Base-by-base conservation (phyloP, 30 jellyfish, hydroid and myxozoan genomes). In the Pelagia noctiluca region DNA sequence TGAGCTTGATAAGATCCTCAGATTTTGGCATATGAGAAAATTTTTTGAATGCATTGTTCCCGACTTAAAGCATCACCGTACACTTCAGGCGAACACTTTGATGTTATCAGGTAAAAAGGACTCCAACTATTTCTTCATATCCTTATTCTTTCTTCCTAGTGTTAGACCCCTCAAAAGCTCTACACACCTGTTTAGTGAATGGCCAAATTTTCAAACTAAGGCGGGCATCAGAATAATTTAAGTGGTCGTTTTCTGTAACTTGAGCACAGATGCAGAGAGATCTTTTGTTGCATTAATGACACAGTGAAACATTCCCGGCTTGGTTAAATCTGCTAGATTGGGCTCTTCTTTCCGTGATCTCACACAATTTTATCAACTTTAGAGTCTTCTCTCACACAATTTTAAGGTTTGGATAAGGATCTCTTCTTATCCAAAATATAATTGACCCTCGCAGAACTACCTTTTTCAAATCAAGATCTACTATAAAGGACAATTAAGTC, bases 261-360 rank as follows among this genome's bases (percentile, higher is more conserved):
- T 53, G 36, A 30, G 89, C 19, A 37, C 24, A 61, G 18, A 47
- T 75, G 30, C 89, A 36, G 33, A 77, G n/a, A n/a, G 67, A 52
- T 52, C 82, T 61, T 77, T 30, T 26, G 89, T 53, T 35, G 84
- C 74, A 34, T 11, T 34, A 34, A 79, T 73, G 36, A 79, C 34
- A n/a, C 13, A 31, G 25, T 79, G 80, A 66, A 61, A 79, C 31
- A 61, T 79, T 24, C 37, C 83, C 1, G 90, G 90, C 29, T 60
- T 64, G 19, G 63, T 25, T 28, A 25, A 66, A 32, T 79, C 83
- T 26, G 65, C 28, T 18, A 62, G 74, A 21, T 50, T 28, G n/a
- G 50, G 28, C 42, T 37, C 26, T 24, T 60, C 63, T 0, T 42
- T 24, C 3, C 1, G 68, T 19, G 25, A 31, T 25, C 25, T 79